Conservation (phyloP, 2,113 vertebrate genomes). For the Pterophyllum scalare region DNA sequence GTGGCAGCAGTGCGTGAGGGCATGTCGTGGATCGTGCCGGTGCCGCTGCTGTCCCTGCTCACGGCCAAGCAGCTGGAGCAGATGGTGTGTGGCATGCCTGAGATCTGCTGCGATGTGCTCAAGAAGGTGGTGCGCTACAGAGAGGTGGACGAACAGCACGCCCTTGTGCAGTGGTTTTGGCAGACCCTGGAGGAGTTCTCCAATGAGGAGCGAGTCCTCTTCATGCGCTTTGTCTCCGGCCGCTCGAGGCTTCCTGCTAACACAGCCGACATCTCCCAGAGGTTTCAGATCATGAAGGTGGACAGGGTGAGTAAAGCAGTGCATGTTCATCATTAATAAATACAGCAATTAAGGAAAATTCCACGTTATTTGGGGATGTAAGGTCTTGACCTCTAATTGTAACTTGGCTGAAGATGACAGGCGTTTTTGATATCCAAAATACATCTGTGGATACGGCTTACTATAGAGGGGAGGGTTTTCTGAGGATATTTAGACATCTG, state of each 20-base stretch:
- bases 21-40: constrained; percentile 86
- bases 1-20: constrained; percentile 83
- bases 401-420: too few species aligned
- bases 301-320: constrained; percentile 77
- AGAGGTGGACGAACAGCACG: constrained; percentile 84
- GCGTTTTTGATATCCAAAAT: too few species aligned
- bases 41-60: constrained; percentile 85
- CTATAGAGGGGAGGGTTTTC: too few species aligned
- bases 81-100: constrained; percentile 85
- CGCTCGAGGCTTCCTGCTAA: constrained; percentile 85
- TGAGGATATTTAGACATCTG: too few species aligned
- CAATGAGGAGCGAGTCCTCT: constrained; percentile 86
- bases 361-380: too few species aligned
- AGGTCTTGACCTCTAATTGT: too few species aligned
- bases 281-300: constrained; percentile 88
- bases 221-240: constrained; percentile 86
- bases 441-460: too few species aligned
- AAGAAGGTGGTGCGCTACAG: constrained; percentile 87
- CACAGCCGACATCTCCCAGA: constrained; percentile 85
- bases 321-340: background rate
- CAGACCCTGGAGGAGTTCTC: constrained; percentile 86
- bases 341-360: too few species aligned
- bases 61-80: constrained; percentile 86
- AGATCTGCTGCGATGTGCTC: constrained; percentile 85
- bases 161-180: constrained; percentile 86